These are phyloP conservation scores for Neogale vison DNA, from an alignment of 2,113 vertebrate species.

Conservation along the genomic window DNA sequence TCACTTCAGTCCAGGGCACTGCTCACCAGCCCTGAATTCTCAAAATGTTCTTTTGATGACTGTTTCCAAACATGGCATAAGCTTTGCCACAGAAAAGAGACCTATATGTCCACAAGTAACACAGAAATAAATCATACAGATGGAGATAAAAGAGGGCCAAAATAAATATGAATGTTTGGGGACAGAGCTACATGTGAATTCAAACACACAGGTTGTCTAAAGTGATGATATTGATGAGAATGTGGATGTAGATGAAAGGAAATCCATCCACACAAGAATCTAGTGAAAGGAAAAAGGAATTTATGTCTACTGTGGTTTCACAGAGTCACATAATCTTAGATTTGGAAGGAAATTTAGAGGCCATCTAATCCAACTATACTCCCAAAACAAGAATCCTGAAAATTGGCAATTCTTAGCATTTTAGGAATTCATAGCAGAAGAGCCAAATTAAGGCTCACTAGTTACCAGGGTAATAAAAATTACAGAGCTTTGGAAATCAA, in stretches of 20 bases:
- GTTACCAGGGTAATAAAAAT: background rate
- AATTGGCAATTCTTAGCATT: background rate
- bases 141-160: conserved; percentile 46
- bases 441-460: background rate
- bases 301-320: background rate
- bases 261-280: background rate
- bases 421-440: background rate
- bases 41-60: background rate
- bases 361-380: background rate
- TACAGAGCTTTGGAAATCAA: conserved; percentile 1
- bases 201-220: background rate
- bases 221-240: conserved; percentile 2
- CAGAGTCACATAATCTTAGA: background rate
- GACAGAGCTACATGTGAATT: conserved; percentile 2
- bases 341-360: background rate
- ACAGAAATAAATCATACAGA: background rate
- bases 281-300: background rate
- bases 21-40: background rate
- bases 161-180: conserved; percentile 34
- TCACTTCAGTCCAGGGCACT: background rate
- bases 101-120: conserved; percentile 10
- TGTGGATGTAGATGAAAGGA: background rate
- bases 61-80: background rate
- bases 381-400: background rate
- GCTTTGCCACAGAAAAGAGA: background rate